Evolutionary conservation across 2,113 vertebrate genomes (phyloP).

Genomic region (Egretta garzetta): DNA sequence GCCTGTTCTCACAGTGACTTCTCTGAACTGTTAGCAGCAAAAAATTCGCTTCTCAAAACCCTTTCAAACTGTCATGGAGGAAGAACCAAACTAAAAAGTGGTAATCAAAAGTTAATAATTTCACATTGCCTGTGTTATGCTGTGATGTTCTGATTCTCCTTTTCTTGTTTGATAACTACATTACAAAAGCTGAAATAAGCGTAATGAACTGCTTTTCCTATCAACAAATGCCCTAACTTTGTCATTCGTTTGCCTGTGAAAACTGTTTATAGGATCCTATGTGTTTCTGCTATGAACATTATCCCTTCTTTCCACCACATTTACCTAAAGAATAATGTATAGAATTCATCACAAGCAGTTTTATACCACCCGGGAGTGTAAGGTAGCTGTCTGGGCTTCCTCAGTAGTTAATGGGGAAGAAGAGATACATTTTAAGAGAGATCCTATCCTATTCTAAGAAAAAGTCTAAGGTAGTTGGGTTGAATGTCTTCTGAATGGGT

Average conservation of each 20-base stretch:
- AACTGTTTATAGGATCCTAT: neutral
- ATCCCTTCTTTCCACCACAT: neutral
- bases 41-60: neutral
- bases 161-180: neutral
- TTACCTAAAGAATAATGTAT: fast-evolving
- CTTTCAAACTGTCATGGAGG: neutral
- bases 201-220: neutral
- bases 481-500: neutral
- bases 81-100: neutral
- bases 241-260: neutral
- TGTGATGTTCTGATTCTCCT: neutral
- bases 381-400: neutral
- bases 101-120: neutral
- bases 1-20: neutral
- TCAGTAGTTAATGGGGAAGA: neutral
- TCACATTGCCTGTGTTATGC: neutral
- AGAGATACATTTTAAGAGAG: neutral
- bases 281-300: neutral
- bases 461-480: neutral
- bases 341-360: neutral
- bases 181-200: neutral
- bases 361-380: neutral
- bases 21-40: neutral
- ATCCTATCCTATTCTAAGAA: neutral
- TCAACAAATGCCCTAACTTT: neutral